Evolutionary conservation across 2,797 vertebrate species (phyloP), one percentile per base, ranked within the genome.

Genomic region (Sardinella longiceps): DNA sequence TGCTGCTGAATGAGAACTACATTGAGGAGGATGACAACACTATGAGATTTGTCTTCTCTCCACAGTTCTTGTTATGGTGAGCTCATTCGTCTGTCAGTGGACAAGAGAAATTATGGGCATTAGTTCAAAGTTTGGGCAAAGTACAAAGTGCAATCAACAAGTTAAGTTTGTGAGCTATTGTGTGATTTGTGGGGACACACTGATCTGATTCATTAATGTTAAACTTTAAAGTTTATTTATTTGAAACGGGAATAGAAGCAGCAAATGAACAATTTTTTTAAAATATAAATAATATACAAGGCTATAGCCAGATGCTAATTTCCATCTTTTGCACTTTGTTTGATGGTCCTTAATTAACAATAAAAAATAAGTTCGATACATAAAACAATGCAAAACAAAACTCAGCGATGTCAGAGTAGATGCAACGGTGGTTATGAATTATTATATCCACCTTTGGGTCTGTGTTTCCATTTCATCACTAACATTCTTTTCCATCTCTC

Each of bases 31-130:
- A 95, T 48, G 93, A 95, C 88, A 95, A 94, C 90, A 93, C 90
- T 0, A 77, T 77, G 70, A 96, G 96, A 23, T 95, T 94, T 82
- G 95, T 97, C 89, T 99, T 98, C 91, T 96, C 97, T 1, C 95
- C 92, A 0, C 96, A 98, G 87, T 98, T 98, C 91, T 95, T 99
- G 84, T 92, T 96, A 53, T 99, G 98, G 98, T 99, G 90, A 96
- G 95, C 91, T 45, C 18, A 25, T 15, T 45, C 18, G 30, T 15
- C 82, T 45, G 33, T 43, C 80, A 74, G 39, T 84, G 63, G 30
- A 20, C 58, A 15, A 20, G 10, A 43, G 70, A 77, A 9, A 3
- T 70, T 6, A 70, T 10, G 7, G 56, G 56, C 20, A 3, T 20
- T 56, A 6, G 20, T n/a, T 56, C 6, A 23, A 5, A 23, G 20